These are phyloP conservation scores for Rhynchonycteris naso DNA, from an alignment of 2,797 vertebrate genomes.

Conservation along the genomic window DNA sequence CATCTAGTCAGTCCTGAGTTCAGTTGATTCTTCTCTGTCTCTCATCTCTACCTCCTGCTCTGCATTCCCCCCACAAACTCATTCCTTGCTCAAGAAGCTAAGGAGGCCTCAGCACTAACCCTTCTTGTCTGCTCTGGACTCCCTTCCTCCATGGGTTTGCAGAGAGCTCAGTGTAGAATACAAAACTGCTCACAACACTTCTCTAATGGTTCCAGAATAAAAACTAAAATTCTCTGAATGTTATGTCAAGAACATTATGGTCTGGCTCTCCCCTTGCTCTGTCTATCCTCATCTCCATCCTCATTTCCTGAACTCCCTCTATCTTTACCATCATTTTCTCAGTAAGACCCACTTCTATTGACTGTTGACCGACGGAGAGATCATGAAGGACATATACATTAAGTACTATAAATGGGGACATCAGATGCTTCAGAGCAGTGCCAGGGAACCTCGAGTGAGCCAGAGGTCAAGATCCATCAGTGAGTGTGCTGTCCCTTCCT, in stretches of 20 bases:
- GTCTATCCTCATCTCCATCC: fast-evolving
- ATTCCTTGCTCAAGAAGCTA: not conserved
- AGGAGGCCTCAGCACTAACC: not conserved
- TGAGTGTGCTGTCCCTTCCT: not conserved
- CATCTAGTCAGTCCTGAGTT: not conserved
- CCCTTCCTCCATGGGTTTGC: not conserved
- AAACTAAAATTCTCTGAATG: not conserved
- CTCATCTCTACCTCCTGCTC: not conserved
- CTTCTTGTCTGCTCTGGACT: not conserved
- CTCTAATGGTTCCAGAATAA: not conserved
- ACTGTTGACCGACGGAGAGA: not conserved
- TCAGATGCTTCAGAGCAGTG: not conserved
- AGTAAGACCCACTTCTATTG: not conserved
- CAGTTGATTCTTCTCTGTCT: not conserved
- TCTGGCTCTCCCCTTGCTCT: not conserved
- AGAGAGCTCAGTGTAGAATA: not conserved
- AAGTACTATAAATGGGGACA: not conserved
- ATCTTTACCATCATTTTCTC: not conserved
- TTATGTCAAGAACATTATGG: not conserved
- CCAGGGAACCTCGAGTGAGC: not conserved
- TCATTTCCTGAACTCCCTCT: not conserved
- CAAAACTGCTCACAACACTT: not conserved
- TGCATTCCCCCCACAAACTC: not conserved
- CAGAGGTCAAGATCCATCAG: fast-evolving
- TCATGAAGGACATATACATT: not conserved